Base-by-base conservation (phyloP, 2,113 vertebrate genomes). In the Clupea harengus region DNA sequence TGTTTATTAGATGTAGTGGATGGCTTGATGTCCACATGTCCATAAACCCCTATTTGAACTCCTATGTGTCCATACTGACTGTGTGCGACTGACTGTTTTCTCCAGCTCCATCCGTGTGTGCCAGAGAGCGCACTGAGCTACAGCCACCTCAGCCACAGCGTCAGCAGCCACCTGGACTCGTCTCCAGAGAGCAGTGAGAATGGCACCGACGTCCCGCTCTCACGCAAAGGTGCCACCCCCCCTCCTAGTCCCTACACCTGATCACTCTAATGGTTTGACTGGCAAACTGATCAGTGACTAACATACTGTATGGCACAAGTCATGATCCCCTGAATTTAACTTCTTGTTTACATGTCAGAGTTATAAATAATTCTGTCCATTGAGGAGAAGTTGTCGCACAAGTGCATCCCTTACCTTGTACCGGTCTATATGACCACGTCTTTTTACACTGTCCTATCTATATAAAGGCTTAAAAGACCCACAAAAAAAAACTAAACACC, bases 121-220 rank as follows among this genome's bases (percentile, higher is more conserved):
- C 91, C 92, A 50, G 94, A 95, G 45, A 92, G 91, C 88, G 91
- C 91, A 52, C 91, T 93, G 86, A 95, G 93, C 90, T 93, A 89
- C 86, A 93, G 89, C 45, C 94, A 92, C 5, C 92, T 96, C 86
- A 95, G 95, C 91, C 93, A 95, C 92, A 96, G 95, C 82, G 90
- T 95, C 90, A 95, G 94, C 93, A 94, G 94, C 89, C 93, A 93
- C 46, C 88, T 95, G 83, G 93, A 94, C 93, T 97, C 96, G 0
- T 97, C 96, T 1, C 95, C 95, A 0, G 95, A 97, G 85, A 96
- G 96, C 92, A 95, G 94, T 0, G 96, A 97, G 89, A 94, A 94
- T 0, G 92, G 94, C 8, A 91, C 92, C 0, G 96, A 96, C 2
- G 82, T 93, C 84, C 90, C 92, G 0, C 89, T 96, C 3, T 92